Conservation (phyloP, 1,140 invertebrate species). For the Cryptotermes secundus region DNA sequence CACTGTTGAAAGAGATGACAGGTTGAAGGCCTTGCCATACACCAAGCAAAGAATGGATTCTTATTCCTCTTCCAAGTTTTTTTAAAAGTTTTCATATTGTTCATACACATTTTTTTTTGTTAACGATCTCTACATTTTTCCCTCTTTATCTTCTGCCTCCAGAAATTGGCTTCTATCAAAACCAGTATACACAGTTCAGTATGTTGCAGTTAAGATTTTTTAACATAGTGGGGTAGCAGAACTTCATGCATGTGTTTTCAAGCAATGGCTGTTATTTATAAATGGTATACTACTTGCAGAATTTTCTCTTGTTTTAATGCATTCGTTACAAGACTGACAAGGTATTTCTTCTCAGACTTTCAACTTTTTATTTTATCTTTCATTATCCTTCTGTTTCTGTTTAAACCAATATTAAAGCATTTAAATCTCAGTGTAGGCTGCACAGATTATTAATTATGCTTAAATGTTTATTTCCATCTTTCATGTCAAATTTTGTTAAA, state of each 20-base stretch:
- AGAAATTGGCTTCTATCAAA: background rate
- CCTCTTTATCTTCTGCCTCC: background rate
- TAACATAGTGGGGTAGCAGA: constrained; percentile 11
- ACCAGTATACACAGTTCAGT: background rate
- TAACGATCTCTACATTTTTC: too few relatives aligned
- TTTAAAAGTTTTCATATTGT: too few relatives aligned
- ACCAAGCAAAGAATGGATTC: too few relatives aligned
- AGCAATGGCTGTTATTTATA: background rate
- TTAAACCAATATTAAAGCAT: background rate
- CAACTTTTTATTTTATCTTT: background rate
- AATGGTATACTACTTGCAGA: background rate
- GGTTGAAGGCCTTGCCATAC: too few relatives aligned
- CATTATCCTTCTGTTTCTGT: background rate
- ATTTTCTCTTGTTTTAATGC: too few relatives aligned
- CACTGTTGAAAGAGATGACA: too few relatives aligned
- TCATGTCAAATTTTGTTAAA: background rate
- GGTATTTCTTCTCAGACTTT: background rate
- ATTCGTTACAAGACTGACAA: background rate
- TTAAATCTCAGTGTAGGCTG: background rate
- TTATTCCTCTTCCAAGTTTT: too few relatives aligned
- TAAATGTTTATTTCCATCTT: background rate
- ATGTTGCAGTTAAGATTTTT: background rate
- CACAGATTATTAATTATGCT: background rate
- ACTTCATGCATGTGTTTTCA: background rate
- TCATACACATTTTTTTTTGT: too few relatives aligned